A percentile compares a stretch with the other conserved stretches of the same genome.
Conservation (phyloP, 1,140 invertebrate species). For the Macrocentrus cingulum region DNA sequence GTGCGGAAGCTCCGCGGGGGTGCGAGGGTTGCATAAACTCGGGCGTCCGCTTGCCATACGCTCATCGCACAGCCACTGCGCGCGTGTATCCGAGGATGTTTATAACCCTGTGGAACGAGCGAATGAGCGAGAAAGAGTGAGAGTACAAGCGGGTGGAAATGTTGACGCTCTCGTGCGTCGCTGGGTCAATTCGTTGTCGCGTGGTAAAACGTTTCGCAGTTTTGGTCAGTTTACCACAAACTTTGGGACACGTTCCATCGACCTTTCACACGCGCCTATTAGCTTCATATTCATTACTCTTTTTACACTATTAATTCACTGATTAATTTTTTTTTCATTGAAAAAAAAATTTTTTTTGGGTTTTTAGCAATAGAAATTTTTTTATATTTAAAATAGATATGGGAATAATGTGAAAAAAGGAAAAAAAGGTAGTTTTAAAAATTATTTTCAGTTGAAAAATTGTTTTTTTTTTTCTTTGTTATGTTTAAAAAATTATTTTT, state of each 20-base stretch:
- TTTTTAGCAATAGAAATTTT: no score
- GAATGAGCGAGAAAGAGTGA: slow-evolving; percentile 15
- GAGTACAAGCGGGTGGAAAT: not conserved
- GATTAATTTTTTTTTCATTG: no score
- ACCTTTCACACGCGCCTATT: slow-evolving; percentile 1
- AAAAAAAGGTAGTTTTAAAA: no score
- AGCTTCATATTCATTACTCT: not conserved
- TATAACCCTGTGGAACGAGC: slow-evolving; percentile 14
- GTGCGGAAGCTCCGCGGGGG: slow-evolving; percentile 31
- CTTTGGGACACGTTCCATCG: slow-evolving; percentile 10
- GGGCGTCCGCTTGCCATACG: slow-evolving; percentile 4
- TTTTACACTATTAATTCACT: not conserved
- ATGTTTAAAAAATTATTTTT: no score
- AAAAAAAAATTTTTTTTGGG: no score
- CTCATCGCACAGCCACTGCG: slow-evolving; percentile 2
- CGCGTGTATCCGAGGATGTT: slow-evolving; percentile 24
- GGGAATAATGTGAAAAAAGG: no score
- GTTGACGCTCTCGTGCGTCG: slow-evolving; percentile 23
- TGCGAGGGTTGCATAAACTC: slow-evolving; percentile 21
- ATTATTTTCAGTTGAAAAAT: no score
- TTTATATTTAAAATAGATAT: no score
- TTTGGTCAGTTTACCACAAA: slow-evolving; percentile 36
- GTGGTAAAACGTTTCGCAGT: slow-evolving; percentile 53
- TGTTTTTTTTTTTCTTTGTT: no score
- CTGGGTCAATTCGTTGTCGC: slow-evolving; percentile 52